Evolutionary conservation across 2,888 invertebrate genomes (phyloP).

Genomic region (Aspidiotus destructor): DNA sequence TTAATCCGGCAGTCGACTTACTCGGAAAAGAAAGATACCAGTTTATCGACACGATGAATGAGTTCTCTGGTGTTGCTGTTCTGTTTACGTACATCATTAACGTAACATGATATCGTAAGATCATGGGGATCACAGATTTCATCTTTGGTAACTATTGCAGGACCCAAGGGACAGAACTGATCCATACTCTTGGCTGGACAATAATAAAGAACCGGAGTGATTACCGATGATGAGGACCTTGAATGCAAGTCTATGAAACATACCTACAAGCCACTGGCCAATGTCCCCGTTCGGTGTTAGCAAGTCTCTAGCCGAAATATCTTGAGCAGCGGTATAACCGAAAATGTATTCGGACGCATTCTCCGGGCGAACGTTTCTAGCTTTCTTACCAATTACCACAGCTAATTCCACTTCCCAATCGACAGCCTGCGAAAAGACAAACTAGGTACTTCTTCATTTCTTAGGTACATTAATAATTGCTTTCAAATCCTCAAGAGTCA

Average conservation of each 20-base stretch:
- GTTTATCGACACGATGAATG: constrained; percentile 65
- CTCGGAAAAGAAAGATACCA: constrained; percentile 67
- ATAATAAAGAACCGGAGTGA: neutral
- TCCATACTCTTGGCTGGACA: constrained; percentile 56
- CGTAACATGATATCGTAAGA: constrained; percentile 57
- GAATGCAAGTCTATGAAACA: neutral
- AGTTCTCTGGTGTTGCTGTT: constrained; percentile 67
- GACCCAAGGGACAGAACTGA: constrained; percentile 79
- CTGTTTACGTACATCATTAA: constrained; percentile 72
- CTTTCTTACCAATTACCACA: constrained; percentile 69
- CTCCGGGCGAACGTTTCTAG: constrained; percentile 55
- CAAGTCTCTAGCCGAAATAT: constrained; percentile 81
- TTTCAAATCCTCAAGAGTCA: neutral
- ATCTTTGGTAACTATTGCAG: constrained; percentile 66
- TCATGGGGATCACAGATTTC: constrained; percentile 61
- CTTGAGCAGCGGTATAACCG: constrained; percentile 79
- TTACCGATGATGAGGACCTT: neutral
- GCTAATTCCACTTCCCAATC: constrained; percentile 85
- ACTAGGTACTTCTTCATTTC: too few relatives aligned
- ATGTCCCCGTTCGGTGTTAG: constrained; percentile 64
- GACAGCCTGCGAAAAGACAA: constrained; percentile 52
- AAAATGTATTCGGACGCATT: constrained; percentile 66
- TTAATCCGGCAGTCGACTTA: constrained; percentile 42
- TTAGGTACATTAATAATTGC: neutral
- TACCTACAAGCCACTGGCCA: constrained; percentile 65